Evolutionary conservation across 2,888 invertebrate genomes (phyloP).

Genomic region (Diaperis boleti): DNA sequence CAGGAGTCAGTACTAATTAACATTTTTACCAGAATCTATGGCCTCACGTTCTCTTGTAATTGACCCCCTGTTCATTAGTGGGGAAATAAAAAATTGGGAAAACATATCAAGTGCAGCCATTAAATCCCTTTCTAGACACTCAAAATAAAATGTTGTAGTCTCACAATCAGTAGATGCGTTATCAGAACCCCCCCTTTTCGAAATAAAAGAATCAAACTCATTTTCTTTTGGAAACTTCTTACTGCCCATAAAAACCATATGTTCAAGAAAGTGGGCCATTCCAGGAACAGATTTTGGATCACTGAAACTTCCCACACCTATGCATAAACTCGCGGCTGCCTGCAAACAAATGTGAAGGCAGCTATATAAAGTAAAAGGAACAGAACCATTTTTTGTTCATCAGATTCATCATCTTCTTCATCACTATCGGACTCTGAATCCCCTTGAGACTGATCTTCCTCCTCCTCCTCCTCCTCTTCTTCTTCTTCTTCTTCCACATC

Average conservation of each 20-base stretch:
- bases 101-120: slow-evolving; percentile 85
- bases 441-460: too few species aligned
- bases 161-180: slow-evolving; percentile 92
- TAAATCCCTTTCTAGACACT: slow-evolving; percentile 84
- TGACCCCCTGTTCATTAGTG: slow-evolving; percentile 85
- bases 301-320: slow-evolving; percentile 84
- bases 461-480: slow-evolving; percentile 5
- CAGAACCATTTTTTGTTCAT: slow-evolving; percentile 57
- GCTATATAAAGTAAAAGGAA: slow-evolving; percentile 5
- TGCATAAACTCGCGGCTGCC: slow-evolving; percentile 70
- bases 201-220: slow-evolving; percentile 84
- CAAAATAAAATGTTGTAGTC: slow-evolving; percentile 89
- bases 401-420: slow-evolving; percentile 9
- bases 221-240: slow-evolving; percentile 89
- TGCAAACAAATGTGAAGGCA: slow-evolving; percentile 3
- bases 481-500: slow-evolving; percentile 56
- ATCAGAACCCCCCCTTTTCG: slow-evolving; percentile 86
- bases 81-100: slow-evolving; percentile 88
- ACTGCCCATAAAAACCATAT: slow-evolving; percentile 97
- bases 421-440: slow-evolving; percentile 3
- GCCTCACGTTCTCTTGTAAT: slow-evolving; percentile 90
- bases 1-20: too few species aligned
- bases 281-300: slow-evolving; percentile 84
- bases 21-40: slow-evolving; percentile 81
- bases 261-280: slow-evolving; percentile 87